A percentile compares a stretch with the other conserved stretches of the same genome.
Conservation (phyloP, 2,113 vertebrate genomes). For the Lycaon pictus region DNA sequence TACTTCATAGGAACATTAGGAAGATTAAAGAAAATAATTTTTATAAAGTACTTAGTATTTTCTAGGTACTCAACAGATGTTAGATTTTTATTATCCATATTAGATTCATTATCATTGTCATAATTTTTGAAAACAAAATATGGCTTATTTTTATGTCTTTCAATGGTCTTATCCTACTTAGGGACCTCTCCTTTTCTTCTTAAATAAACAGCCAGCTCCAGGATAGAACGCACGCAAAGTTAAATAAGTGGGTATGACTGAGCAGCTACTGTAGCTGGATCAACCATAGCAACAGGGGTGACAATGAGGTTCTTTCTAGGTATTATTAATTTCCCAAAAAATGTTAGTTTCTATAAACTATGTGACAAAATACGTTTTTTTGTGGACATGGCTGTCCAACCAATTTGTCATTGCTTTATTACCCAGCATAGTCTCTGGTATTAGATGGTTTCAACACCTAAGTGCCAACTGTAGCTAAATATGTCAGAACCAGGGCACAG, state of each 20-base stretch:
- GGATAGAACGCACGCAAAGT: neutral
- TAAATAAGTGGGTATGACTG: neutral
- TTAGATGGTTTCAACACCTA: neutral
- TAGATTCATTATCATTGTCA: neutral
- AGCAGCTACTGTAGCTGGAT: neutral
- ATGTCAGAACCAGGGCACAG: neutral
- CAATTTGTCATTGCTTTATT: neutral
- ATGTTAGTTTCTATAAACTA: neutral
- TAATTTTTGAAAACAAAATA: neutral
- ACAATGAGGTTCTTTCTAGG: neutral
- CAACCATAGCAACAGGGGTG: neutral
- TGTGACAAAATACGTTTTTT: neutral
- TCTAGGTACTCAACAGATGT: neutral
- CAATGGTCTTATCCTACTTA: neutral
- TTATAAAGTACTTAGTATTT: neutral
- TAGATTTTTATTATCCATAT: neutral
- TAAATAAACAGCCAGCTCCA: neutral
- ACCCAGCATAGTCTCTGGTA: neutral
- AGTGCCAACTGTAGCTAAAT: neutral
- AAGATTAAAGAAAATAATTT: neutral
- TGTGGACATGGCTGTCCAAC: neutral
- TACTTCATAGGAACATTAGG: neutral
- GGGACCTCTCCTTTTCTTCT: neutral
- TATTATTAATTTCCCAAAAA: conserved; percentile 2
- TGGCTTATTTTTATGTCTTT: neutral